Evolutionary conservation across 2,888 invertebrate species (phyloP).

Genomic region (Drosophila recens): DNA sequence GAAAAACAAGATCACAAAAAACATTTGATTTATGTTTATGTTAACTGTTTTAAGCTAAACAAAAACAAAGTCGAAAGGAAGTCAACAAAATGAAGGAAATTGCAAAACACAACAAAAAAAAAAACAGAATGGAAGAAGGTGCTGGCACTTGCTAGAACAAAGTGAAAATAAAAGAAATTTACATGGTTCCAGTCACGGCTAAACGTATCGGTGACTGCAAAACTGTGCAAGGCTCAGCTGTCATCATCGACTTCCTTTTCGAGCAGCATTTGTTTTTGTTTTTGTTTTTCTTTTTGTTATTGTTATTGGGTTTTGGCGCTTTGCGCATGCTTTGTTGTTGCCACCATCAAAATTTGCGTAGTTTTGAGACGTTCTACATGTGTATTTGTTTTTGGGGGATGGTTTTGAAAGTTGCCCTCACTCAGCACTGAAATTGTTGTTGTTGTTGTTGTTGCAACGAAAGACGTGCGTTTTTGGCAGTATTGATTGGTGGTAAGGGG

Average conservation of each 20-base stretch:
- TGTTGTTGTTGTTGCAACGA: constrained; percentile 18
- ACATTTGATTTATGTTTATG: constrained; percentile 35
- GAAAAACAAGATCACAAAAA: constrained; percentile 23
- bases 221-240: constrained; percentile 35
- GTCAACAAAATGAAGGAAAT: constrained; percentile 42
- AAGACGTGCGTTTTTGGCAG: constrained; percentile 33
- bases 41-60: constrained; percentile 21
- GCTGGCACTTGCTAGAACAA: constrained; percentile 24
- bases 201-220: constrained; percentile 14
- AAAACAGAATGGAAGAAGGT: constrained; percentile 12
- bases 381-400: constrained; percentile 16
- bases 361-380: constrained; percentile 11
- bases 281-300: constrained; percentile 29
- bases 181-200: constrained; percentile 35
- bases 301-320: constrained; percentile 36
- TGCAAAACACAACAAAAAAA: background rate
- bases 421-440: constrained; percentile 23
- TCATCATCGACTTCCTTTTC: constrained; percentile 2
- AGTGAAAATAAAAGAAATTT: constrained; percentile 2
- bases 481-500: constrained; percentile 24
- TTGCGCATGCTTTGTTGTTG: constrained; percentile 42
- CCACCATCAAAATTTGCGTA: constrained; percentile 36
- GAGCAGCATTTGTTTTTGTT: constrained; percentile 21
- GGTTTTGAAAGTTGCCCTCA: constrained; percentile 31
- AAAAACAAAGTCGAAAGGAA: constrained; percentile 39